Conservation (phyloP, 2,113 vertebrate genomes). For the Probosciger aterrimus region DNA sequence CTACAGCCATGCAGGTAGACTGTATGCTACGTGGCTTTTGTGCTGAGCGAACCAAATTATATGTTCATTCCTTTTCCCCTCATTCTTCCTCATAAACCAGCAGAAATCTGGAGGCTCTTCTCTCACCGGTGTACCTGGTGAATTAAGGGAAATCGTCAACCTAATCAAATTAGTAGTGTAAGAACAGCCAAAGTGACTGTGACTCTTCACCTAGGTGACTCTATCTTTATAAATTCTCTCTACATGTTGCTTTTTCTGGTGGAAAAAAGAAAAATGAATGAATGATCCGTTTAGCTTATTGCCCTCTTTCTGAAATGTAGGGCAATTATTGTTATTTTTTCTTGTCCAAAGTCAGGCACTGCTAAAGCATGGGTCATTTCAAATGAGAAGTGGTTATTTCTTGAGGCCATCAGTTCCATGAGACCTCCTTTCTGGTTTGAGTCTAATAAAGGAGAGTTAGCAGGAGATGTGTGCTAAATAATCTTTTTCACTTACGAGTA, state of each 20-base stretch:
- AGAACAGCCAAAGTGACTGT: conserved; percentile 41
- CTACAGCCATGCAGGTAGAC: not conserved
- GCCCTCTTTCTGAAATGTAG: conserved; percentile 32
- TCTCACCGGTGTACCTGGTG: conserved; percentile 25
- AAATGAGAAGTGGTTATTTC: conserved; percentile 7
- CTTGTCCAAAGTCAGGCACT: not conserved
- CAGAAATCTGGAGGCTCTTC: conserved; percentile 33
- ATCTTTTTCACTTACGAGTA: not conserved
- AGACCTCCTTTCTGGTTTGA: not conserved
- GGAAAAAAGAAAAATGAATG: conserved; percentile 5
- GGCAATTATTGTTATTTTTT: not conserved
- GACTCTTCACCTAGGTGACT: not conserved
- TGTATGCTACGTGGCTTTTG: not conserved
- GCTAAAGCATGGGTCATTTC: not conserved
- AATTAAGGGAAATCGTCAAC: conserved; percentile 48
- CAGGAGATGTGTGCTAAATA: not conserved
- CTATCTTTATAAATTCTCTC: not conserved
- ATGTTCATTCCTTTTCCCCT: conserved; percentile 9
- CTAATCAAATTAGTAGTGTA: conserved; percentile 57
- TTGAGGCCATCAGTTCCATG: not conserved
- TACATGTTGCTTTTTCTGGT: not conserved
- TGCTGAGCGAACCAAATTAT: not conserved
- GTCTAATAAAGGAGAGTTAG: not conserved
- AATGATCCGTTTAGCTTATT: conserved; percentile 32
- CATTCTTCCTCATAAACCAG: conserved; percentile 21